Percentiles rank a stretch among this genome's conserved stretches.
These are phyloP conservation scores for Caenorhabditis sp. DNA, from an alignment of 2,888 invertebrate genomes.

Conservation along the genomic window DNA sequence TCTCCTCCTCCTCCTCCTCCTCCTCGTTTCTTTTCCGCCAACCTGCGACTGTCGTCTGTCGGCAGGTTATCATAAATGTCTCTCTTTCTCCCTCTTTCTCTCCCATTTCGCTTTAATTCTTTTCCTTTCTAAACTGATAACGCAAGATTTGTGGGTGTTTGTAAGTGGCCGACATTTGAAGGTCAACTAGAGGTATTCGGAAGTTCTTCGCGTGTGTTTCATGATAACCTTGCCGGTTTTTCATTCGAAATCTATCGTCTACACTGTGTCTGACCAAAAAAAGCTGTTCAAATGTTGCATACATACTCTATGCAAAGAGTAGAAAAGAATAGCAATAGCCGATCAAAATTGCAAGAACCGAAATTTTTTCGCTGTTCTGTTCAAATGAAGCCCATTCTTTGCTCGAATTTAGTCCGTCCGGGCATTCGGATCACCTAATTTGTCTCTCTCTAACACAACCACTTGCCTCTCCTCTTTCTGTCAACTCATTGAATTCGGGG, in stretches of 20 bases:
- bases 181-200: too few relatives aligned
- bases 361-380: too few relatives aligned
- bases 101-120: too few relatives aligned
- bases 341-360: conserved; percentile 14
- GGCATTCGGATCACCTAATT: too few relatives aligned
- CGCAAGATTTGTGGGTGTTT: not conserved
- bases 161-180: too few relatives aligned
- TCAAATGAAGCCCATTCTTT: too few relatives aligned
- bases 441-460: conserved; percentile 5
- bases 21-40: conserved; percentile 23
- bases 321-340: not conserved
- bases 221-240: too few relatives aligned
- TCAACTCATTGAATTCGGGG: conserved; percentile 31
- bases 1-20: not conserved
- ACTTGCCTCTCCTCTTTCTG: conserved; percentile 21
- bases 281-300: too few relatives aligned
- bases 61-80: conserved; percentile 51
- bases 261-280: not conserved
- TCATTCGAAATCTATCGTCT: too few relatives aligned
- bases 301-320: conserved; percentile 3
- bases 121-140: not conserved
- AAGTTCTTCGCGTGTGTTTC: too few relatives aligned
- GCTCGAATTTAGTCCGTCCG: too few relatives aligned
- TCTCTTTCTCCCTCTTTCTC: too few relatives aligned
- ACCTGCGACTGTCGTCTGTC: conserved; percentile 42